Evolutionary conservation across 2,797 vertebrate species (phyloP).

Genomic region (Rousettus madagascariensis): DNA sequence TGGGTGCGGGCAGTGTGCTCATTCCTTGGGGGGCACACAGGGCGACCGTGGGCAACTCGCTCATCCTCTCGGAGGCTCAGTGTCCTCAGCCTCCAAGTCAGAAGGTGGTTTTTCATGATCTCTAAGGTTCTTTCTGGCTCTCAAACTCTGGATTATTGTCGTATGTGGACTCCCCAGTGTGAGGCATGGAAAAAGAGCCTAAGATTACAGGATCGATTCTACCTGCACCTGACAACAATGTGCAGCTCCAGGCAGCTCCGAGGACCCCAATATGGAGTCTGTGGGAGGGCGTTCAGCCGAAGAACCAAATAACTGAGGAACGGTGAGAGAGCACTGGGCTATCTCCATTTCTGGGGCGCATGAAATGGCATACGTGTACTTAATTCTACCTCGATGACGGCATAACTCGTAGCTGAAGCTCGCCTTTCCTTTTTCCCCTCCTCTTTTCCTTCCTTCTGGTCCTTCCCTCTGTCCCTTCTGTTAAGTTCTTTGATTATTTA

Average conservation of each 20-base stretch:
- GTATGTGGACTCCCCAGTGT: too few species aligned
- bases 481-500: background rate
- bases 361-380: rapidly evolving
- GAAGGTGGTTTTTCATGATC: background rate
- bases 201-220: background rate
- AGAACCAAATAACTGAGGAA: background rate
- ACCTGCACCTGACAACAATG: rapidly evolving
- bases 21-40: background rate
- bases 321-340: rapidly evolving
- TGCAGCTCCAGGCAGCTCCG: background rate
- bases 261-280: background rate
- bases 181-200: background rate
- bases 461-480: background rate
- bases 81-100: background rate
- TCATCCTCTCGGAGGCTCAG: background rate
- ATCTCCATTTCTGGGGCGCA: rapidly evolving
- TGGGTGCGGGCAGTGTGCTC: background rate
- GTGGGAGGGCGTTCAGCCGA: rapidly evolving
- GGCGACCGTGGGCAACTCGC: background rate
- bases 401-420: rapidly evolving
- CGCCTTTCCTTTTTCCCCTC: too few species aligned
- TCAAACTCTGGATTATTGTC: background rate
- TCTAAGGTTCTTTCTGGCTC: background rate
- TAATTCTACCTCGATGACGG: rapidly evolving
- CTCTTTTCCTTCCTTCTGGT: background rate